Conservation (phyloP, 2,888 invertebrate genomes). For the Lasiommata megera region DNA sequence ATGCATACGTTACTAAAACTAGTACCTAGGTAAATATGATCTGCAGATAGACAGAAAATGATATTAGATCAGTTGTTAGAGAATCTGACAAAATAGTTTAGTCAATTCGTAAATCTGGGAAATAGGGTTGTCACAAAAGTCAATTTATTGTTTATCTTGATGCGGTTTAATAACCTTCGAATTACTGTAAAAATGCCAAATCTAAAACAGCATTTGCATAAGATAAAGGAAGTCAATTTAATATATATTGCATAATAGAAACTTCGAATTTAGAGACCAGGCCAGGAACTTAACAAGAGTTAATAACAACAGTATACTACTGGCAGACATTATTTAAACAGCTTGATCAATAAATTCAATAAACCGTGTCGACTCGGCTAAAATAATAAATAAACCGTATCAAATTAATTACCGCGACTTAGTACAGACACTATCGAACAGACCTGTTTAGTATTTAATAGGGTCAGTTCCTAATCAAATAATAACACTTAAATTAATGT, state of each 20-base stretch:
- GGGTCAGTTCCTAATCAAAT: neutral
- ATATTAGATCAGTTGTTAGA: too few species aligned
- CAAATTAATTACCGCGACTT: neutral
- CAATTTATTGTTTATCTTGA: neutral
- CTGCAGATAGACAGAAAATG: too few species aligned
- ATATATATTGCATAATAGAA: too few species aligned
- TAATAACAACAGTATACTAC: too few species aligned
- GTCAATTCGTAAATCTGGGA: too few species aligned
- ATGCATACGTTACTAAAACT: neutral
- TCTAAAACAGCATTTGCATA: too few species aligned
- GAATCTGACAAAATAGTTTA: too few species aligned
- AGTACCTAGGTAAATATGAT: too few species aligned
- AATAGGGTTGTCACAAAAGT: neutral
- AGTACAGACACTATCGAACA: too few species aligned
- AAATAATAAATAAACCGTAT: neutral
- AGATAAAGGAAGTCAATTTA: too few species aligned
- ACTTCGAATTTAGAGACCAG: too few species aligned
- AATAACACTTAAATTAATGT: neutral
- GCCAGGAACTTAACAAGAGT: neutral
- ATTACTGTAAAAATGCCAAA: neutral
- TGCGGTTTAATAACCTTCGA: neutral
- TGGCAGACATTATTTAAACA: neutral
- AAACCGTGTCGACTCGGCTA: neutral
- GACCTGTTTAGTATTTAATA: constrained; percentile 3
- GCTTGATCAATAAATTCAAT: neutral